These are phyloP conservation scores for Pitangus sulphuratus DNA, from an alignment of 2,797 vertebrate species.

Conservation along the genomic window DNA sequence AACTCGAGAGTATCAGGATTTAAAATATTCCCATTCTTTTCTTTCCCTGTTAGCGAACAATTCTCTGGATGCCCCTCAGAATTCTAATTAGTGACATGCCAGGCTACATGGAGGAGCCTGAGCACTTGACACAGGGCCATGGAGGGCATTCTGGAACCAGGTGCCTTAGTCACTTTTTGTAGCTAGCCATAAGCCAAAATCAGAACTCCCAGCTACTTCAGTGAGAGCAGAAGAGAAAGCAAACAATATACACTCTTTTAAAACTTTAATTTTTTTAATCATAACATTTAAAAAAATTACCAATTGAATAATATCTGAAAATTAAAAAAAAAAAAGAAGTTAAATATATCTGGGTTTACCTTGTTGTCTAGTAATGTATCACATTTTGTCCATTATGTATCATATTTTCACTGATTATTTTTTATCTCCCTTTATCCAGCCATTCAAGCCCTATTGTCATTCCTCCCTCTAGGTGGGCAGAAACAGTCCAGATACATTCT, in stretches of 20 bases:
- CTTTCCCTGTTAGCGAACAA: background rate
- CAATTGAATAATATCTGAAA: background rate
- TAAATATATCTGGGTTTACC: background rate
- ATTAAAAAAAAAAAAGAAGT: fast-evolving
- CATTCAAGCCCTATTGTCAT: background rate
- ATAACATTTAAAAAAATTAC: background rate
- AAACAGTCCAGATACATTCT: background rate
- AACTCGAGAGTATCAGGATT: background rate
- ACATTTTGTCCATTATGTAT: background rate
- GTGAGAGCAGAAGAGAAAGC: background rate
- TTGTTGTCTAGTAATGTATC: background rate
- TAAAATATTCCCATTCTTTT: background rate
- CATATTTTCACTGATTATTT: background rate
- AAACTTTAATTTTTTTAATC: background rate
- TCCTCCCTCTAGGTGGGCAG: background rate
- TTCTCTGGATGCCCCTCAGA: background rate
- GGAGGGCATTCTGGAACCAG: background rate
- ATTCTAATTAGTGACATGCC: background rate
- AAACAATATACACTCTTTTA: background rate
- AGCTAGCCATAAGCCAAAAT: background rate
- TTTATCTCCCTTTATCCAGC: background rate
- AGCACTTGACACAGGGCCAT: background rate
- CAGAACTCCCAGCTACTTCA: background rate
- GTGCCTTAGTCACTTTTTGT: background rate
- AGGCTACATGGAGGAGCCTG: background rate